phyloP scores from a whole-genome alignment of 2,113 vertebrate genomes.

The Uropsilus gracilis region DNA sequence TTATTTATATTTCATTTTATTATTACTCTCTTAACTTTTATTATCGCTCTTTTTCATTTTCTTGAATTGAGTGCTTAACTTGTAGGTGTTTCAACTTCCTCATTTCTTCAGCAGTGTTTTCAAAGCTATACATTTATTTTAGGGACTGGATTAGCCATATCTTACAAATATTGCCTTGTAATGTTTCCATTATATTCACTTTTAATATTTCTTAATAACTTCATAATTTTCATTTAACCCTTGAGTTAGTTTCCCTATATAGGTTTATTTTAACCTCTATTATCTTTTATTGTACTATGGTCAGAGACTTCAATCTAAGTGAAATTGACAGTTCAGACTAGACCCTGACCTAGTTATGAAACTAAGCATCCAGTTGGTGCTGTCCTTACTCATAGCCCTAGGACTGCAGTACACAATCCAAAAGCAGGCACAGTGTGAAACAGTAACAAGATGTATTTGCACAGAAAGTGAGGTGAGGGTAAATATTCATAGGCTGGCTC shows the following conservation, averaged over 20 bases:
- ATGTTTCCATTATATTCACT: neutral
- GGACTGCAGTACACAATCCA: too few species aligned
- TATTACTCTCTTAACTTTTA: constrained; percentile 22
- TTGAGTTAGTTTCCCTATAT: neutral
- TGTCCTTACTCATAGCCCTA: too few species aligned
- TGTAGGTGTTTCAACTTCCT: neutral
- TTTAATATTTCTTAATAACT: neutral
- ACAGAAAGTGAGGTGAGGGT: too few species aligned
- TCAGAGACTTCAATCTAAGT: neutral
- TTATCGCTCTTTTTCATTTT: neutral
- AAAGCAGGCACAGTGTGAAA: too few species aligned
- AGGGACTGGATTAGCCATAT: neutral
- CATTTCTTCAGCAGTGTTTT: neutral
- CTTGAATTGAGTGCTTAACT: constrained; percentile 1
- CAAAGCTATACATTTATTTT: constrained; percentile 2
- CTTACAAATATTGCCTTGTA: neutral
- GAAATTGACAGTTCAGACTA: neutral
- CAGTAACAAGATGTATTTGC: too few species aligned
- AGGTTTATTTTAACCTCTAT: neutral
- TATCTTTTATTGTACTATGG: neutral
- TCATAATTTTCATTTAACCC: constrained; percentile 8
- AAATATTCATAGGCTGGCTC: too few species aligned
- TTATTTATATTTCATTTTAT: too few species aligned
- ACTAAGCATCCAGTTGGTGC: too few species aligned
- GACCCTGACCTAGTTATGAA: neutral